A percentile compares a stretch with the other conserved stretches of the same genome.
Conservation (phyloP, 1,140 invertebrate genomes). For the Leptoteleia sp. region DNA sequence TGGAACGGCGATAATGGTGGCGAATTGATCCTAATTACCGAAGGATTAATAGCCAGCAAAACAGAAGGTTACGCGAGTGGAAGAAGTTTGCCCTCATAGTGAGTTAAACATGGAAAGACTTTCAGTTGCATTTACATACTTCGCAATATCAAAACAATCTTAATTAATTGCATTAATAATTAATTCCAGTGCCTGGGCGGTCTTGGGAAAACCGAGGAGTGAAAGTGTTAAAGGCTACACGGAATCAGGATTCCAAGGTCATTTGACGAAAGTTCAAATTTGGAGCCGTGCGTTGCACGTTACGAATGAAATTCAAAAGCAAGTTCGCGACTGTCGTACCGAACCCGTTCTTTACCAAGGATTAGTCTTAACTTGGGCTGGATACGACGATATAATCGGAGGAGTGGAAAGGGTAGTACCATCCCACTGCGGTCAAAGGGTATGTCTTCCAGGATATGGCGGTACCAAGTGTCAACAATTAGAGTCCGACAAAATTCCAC, state of each 20-base stretch:
- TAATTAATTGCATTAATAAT: too few relatives aligned
- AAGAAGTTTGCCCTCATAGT: slow-evolving; percentile 89
- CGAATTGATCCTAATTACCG: slow-evolving; percentile 92
- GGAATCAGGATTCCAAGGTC: slow-evolving; percentile 95
- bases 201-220: slow-evolving; percentile 93
- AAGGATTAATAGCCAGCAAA: slow-evolving; percentile 95
- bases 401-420: slow-evolving; percentile 95
- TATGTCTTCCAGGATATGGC: slow-evolving; percentile 91
- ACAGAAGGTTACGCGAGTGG: slow-evolving; percentile 92
- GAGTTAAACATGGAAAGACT: too few relatives aligned
- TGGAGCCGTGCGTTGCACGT: slow-evolving; percentile 95
- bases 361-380: slow-evolving; percentile 94
- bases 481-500: slow-evolving; percentile 91
- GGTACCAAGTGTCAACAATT: slow-evolving; percentile 92
- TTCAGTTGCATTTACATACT: too few relatives aligned
- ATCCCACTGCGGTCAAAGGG: slow-evolving; percentile 93
- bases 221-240: slow-evolving; percentile 88
- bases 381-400: slow-evolving; percentile 92
- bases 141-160: too few relatives aligned
- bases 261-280: slow-evolving; percentile 95
- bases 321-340: slow-evolving; percentile 94
- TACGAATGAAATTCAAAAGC: slow-evolving; percentile 95
- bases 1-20: slow-evolving; percentile 94
- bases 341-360: slow-evolving; percentile 94
- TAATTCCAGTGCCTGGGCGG: slow-evolving; percentile 91